These are phyloP conservation scores for Hemiscyllium ocellatum DNA, from an alignment of 2,113 vertebrate genomes.

Conservation along the genomic window DNA sequence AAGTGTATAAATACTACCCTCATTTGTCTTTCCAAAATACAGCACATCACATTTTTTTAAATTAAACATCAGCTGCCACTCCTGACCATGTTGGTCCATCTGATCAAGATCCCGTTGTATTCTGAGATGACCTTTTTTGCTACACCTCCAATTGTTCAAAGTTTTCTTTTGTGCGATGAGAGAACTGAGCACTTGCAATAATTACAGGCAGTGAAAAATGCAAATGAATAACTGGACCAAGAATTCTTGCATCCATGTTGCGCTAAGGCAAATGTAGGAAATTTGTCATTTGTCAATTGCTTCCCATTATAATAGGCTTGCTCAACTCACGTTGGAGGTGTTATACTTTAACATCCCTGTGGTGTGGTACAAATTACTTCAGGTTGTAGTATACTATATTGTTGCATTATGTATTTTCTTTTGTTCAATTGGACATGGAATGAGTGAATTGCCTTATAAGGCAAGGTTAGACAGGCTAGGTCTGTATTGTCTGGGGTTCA, in stretches of 20 bases:
- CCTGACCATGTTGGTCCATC: no score
- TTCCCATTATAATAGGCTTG: not conserved
- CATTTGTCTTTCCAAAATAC: no score
- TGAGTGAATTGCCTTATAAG: no score
- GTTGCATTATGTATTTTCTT: not conserved
- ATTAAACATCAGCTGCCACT: no score
- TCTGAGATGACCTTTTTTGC: no score
- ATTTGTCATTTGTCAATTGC: not conserved
- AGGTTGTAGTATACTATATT: not conserved
- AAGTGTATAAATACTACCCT: no score
- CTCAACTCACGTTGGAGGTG: not conserved
- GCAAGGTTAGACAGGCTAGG: no score
- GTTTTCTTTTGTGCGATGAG: not conserved
- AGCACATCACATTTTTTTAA: no score
- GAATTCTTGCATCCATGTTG: not conserved
- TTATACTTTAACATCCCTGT: not conserved
- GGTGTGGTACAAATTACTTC: not conserved
- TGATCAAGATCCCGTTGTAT: no score
- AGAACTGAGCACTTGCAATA: conserved; percentile 5
- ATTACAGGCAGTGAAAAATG: not conserved
- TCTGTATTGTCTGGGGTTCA: no score
- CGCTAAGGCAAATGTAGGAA: not conserved
- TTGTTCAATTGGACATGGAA: not conserved
- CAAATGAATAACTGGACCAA: not conserved
- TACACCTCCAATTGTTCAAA: not conserved